Conservation (phyloP, 2,797 vertebrate species). For the Dendrocincla tyrannina region DNA sequence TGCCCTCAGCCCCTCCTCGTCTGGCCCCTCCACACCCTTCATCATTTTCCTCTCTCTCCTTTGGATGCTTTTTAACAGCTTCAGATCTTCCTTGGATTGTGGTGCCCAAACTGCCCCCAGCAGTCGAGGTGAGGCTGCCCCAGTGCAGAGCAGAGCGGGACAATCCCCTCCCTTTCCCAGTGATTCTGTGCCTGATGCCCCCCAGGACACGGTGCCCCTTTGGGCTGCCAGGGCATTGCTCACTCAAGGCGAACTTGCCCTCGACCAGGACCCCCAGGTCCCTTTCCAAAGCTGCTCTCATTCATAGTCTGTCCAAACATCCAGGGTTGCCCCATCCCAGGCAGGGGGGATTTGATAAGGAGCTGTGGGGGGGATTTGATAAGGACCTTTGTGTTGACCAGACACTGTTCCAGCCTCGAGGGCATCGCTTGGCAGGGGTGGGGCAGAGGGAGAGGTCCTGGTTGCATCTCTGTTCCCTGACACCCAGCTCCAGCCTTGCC, state of each 20-base stretch:
- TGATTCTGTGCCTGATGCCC: background rate
- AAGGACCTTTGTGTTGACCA: too few species aligned
- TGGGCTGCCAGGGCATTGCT: background rate
- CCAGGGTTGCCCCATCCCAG: background rate
- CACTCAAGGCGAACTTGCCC: accelerated
- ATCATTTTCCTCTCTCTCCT: background rate
- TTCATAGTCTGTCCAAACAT: background rate
- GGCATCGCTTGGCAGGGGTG: accelerated
- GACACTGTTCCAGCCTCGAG: background rate
- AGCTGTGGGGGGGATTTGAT: too few species aligned
- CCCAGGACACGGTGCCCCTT: background rate
- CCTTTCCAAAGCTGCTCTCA: background rate
- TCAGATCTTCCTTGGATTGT: background rate
- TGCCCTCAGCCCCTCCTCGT: background rate
- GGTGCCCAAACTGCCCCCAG: background rate
- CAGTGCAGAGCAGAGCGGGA: background rate
- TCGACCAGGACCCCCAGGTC: background rate
- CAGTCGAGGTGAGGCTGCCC: background rate
- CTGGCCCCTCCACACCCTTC: background rate
- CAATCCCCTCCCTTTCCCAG: background rate
- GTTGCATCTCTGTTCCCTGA: background rate
- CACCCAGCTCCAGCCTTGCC: background rate
- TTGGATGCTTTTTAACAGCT: background rate
- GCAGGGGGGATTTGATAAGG: background rate
- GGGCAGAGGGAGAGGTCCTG: accelerated